Evolutionary conservation across 1,140 invertebrate genomes (phyloP).

Genomic region (Vanessa tameamea): DNA sequence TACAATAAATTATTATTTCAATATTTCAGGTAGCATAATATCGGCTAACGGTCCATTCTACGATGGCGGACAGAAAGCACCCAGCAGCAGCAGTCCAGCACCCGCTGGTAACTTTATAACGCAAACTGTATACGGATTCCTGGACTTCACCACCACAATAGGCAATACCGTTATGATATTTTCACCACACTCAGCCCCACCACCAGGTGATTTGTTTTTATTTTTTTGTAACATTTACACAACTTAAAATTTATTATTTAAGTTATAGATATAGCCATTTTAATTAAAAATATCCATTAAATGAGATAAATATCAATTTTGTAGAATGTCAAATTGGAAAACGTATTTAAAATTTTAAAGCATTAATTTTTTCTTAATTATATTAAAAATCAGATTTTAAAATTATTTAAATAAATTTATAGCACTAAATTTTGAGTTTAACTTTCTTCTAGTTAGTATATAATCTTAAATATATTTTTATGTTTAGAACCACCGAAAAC

Average conservation of each 20-base stretch:
- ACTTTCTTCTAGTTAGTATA: background rate
- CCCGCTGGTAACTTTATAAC: slow-evolving; percentile 79
- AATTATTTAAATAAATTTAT: no score
- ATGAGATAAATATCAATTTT: no score
- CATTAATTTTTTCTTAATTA: no score
- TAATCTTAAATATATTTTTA: slow-evolving; percentile 18
- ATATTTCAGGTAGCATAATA: slow-evolving; percentile 52
- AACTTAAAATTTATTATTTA: no score
- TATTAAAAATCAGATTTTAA: no score
- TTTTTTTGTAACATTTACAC: no score
- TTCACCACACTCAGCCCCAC: slow-evolving; percentile 88
- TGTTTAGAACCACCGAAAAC: slow-evolving; percentile 73
- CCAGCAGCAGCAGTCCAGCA: slow-evolving; percentile 34
- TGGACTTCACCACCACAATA: slow-evolving; percentile 94
- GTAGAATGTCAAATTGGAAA: no score
- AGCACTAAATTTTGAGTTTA: background rate
- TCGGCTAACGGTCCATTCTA: slow-evolving; percentile 47
- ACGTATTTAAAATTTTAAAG: no score
- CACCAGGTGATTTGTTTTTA: slow-evolving; percentile 68
- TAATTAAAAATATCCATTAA: no score
- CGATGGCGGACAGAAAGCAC: slow-evolving; percentile 45
- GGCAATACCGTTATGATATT: slow-evolving; percentile 95
- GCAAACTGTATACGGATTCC: slow-evolving; percentile 94
- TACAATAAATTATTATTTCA: background rate
- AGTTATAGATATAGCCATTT: no score